Conservation (phyloP, 35 echinoderm and acorn worm species). For the Acanthaster planci region DNA sequence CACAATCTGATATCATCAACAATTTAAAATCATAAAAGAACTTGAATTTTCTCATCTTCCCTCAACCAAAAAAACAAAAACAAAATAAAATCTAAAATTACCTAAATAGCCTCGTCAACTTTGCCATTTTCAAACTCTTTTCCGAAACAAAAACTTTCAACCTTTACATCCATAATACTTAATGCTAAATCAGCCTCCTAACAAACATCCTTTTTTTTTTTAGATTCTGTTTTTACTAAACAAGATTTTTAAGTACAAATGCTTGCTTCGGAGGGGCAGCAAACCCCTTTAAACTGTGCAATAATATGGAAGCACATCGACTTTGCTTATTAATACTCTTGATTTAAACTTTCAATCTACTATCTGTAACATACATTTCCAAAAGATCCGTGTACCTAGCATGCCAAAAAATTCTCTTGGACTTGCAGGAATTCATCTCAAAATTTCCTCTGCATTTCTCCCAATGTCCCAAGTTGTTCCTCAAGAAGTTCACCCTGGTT, state of each 20-base stretch:
- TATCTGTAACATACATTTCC: too few relatives aligned
- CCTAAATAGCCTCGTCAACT: not conserved
- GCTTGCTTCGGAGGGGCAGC: not conserved
- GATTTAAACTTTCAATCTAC: too few relatives aligned
- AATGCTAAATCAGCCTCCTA: conserved; percentile 14
- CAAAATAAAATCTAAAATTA: not conserved
- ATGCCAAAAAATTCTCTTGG: too few relatives aligned
- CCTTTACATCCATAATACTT: not conserved
- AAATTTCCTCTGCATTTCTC: too few relatives aligned
- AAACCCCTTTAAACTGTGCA: not conserved
- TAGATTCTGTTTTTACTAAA: not conserved
- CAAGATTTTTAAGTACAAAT: conserved; percentile 23
- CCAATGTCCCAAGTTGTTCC: too few relatives aligned
- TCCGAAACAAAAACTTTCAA: not conserved
- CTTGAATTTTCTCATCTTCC: too few relatives aligned
- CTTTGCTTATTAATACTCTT: conserved; percentile 6
- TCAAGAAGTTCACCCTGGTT: too few relatives aligned
- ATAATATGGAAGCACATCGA: conserved; percentile 17
- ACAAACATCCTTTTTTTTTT: not conserved
- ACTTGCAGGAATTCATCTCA: too few relatives aligned
- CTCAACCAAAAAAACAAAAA: not conserved
- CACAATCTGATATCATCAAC: not conserved
- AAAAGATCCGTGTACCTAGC: too few relatives aligned
- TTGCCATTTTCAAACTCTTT: not conserved
- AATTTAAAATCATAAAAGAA: too few relatives aligned